Conservation (phyloP, 2,797 vertebrate genomes). For the Oophaga sylvatica region DNA sequence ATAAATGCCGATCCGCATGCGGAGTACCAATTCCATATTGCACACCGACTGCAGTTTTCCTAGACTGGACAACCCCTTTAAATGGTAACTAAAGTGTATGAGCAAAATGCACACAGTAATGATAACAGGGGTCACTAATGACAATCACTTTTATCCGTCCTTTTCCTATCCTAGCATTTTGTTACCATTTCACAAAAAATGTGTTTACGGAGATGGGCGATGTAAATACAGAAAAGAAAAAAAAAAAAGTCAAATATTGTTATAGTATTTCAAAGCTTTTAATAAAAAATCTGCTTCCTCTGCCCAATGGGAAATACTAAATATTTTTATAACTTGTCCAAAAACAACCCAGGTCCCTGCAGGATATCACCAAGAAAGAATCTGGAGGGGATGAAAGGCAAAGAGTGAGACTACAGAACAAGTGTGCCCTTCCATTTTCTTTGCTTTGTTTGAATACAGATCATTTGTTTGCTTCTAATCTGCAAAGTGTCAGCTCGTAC, state of each 20-base stretch:
- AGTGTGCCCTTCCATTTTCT: constrained; percentile 32
- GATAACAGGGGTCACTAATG: no score
- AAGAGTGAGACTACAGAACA: not conserved
- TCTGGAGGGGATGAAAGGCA: constrained; percentile 12
- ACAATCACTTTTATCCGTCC: no score
- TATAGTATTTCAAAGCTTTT: constrained; percentile 20
- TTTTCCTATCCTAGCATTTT: not conserved
- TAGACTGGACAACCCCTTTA: no score
- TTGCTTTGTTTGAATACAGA: constrained; percentile 37
- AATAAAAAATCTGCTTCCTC: not conserved
- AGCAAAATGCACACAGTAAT: no score
- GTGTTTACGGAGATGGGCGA: no score
- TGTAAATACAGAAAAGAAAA: not conserved
- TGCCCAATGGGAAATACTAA: constrained; percentile 24
- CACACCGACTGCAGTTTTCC: no score
- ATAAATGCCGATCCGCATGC: no score
- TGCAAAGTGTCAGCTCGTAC: constrained; percentile 12
- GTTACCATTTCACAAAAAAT: not conserved
- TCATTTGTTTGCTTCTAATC: constrained; percentile 42
- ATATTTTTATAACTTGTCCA: constrained; percentile 10
- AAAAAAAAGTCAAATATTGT: not conserved
- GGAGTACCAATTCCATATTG: no score
- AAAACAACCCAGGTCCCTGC: constrained; percentile 2
- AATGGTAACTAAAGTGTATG: no score
- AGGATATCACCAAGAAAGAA: constrained; percentile 21